phyloP scores from a whole-genome alignment of 2,888 invertebrate species.

The Drosophila paracracens region DNA sequence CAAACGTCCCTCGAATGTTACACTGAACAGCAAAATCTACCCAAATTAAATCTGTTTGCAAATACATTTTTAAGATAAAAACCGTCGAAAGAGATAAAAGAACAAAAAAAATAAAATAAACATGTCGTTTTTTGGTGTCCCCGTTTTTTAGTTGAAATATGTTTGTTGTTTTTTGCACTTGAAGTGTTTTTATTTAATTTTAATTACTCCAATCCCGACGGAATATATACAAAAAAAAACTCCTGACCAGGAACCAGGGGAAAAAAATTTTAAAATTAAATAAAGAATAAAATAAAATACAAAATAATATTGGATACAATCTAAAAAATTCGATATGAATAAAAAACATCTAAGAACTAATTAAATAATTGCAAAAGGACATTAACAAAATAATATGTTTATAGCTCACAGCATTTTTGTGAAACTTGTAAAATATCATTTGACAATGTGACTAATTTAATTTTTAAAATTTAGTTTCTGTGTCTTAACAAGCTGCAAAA shows the following conservation, averaged over 20 bases:
- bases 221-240: neutral
- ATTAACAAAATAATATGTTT: neutral
- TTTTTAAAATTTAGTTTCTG: neutral
- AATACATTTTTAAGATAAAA: neutral
- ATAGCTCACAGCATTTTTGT: neutral
- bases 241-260: fast-evolving
- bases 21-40: conserved; percentile 47
- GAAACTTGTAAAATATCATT: neutral
- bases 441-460: neutral
- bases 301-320: neutral
- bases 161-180: neutral
- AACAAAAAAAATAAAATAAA: neutral
- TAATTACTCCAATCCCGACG: neutral
- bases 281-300: neutral
- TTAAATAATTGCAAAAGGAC: neutral
- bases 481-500: neutral
- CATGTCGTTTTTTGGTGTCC: neutral
- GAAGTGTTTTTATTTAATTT: neutral
- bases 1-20: conserved; percentile 60
- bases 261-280: neutral
- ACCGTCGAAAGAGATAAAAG: neutral
- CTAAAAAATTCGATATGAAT: neutral
- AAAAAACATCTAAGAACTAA: neutral
- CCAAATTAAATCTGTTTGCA: neutral
- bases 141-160: neutral